Percentiles rank a stretch among this genome's conserved stretches.
phyloP scores from a whole-genome alignment of 2,797 vertebrate species.

The Potorous gilbertii region DNA sequence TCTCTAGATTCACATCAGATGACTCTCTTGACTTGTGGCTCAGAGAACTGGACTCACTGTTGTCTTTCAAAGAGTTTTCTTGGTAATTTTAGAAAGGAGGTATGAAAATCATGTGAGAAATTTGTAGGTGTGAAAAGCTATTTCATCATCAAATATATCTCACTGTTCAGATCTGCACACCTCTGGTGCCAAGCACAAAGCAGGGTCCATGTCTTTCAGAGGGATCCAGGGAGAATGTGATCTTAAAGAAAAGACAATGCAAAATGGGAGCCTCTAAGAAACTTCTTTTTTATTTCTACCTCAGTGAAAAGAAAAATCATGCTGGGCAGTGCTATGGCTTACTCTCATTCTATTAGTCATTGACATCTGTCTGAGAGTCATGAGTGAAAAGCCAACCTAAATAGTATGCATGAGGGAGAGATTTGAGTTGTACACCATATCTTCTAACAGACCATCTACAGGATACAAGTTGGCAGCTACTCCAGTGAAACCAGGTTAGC shows the following conservation, averaged over 20 bases:
- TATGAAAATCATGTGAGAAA: background rate
- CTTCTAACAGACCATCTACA: background rate
- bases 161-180: background rate
- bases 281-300: background rate
- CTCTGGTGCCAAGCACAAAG: background rate
- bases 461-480: slow-evolving; percentile 27
- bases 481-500: background rate
- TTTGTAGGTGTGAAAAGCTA: slow-evolving; percentile 25
- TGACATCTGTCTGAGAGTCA: background rate
- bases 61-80: background rate
- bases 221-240: background rate
- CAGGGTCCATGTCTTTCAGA: background rate
- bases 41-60: background rate
- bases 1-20: background rate
- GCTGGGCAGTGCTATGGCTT: background rate
- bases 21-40: background rate
- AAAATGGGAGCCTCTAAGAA: background rate
- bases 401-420: background rate
- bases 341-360: background rate
- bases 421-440: background rate
- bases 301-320: background rate
- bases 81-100: background rate
- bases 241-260: background rate
- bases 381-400: slow-evolving; percentile 8
- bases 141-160: slow-evolving; percentile 26